Base-by-base conservation (phyloP, 1,140 invertebrate species). In the Oncopeltus fasciatus region DNA sequence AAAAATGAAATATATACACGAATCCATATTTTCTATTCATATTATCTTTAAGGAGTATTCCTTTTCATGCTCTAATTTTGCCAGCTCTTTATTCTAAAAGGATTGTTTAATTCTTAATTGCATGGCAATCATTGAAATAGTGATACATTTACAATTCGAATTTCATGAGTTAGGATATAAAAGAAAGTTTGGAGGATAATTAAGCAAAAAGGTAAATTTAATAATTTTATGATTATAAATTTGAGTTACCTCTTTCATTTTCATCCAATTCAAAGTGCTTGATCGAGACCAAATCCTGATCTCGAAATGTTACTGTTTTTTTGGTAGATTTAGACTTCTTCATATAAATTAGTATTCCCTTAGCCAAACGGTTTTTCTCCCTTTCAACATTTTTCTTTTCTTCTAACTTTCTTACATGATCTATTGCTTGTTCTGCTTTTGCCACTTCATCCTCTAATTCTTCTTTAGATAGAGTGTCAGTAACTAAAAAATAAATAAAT, bases 231-330 rank as follows among this genome's bases (percentile, higher is more conserved):
- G 33, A 38, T 24, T 24, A 20, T 1, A 56, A n/a, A 58, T 2
- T 58, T 33, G n/a, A 59, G 62, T 67, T 68, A 79, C 79, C 78
- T 70, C 92, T 81, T 76, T 96, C 92, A 2, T 85, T 94, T 75
- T 95, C 92, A 74, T 96, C 92, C 46, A 95, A 72, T 72, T 95
- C 91, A 73, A 97, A 97, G 70, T 86, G 93, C 67, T 85, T 82
- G 46, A 92, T 78, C 65, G 88, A 83, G 69, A 87, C 85, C 18
- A 96, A 74, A 58, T 92, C 83, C 9, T 80, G 75, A 65, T 89
- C 88, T 69, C 85, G 86, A 91, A 92, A 97, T 62, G 73, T 70
- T 2, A 97, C 83, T 66, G 77, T 80, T 72, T 93, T 91, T 69
- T 92, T 92, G 0, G 85, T 83, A 1, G 84, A 85, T 71, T 82